Base-by-base conservation (phyloP, 1,140 invertebrate genomes). In the Ostrea edulis region DNA sequence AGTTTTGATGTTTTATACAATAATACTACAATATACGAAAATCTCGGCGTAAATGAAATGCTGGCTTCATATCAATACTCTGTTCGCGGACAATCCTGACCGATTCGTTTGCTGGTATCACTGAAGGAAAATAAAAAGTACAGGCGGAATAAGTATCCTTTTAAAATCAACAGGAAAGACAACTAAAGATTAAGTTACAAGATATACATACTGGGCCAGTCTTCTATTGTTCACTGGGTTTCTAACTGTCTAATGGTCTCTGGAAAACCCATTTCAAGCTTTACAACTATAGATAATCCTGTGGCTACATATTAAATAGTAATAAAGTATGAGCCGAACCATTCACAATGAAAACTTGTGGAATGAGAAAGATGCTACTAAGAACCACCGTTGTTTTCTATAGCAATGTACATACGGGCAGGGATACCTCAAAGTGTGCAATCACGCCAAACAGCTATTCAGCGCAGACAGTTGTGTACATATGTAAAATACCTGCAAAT, bases 171-270 rank as follows among this genome's bases (percentile, higher is more conserved):
- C 58, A 62, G 17, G 14, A 17, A 62, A 62, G 58, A 5, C 14
- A 62, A 62, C 68, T 35, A 77, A 25, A 29, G 22, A 29, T 77
- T 77, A 77, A 35, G 14, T 14, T 29, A 29, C 25, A 29, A 77
- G 68, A 35, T 35, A 62, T 20, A 77, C 25, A 77, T 77, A 35
- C 68, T 8, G 25, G 68, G 25, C 25, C 25, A 25, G 68, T 14
- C 29, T 35, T 77, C 68, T 25, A 77, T 77, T 77, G 68, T 77
- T 77, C 68, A 17, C 68, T 5, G 25, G 25, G 29, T 77, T 22
- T 22, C 68, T 77, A 77, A 77, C 35, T 25, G 68, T 77, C 25
- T 77, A 77, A 77, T 77, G 68, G 68, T 77, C 25, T 77, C 68
- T 77, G 68, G 25, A 35, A 77, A 77, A 77, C 25, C 68, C 68